A percentile compares a stretch with the other conserved stretches of the same genome.
Evolutionary conservation across 2,113 vertebrate species (phyloP).

Genomic region (Epinephelus lanceolatus): DNA sequence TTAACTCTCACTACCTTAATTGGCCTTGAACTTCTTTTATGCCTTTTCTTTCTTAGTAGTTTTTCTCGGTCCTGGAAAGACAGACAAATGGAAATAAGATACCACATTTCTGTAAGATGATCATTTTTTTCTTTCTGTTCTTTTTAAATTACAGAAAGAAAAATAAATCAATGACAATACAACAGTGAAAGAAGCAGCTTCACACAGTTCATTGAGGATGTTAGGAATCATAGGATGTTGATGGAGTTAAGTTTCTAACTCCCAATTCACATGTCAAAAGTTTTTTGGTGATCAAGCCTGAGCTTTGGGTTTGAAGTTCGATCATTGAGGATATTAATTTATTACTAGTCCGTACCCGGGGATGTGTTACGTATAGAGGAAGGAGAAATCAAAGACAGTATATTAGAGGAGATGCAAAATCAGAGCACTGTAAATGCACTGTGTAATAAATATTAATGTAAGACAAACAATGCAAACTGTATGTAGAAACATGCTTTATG

Average conservation of each 20-base stretch:
- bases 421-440: no score
- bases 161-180: not conserved
- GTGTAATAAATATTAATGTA: no score
- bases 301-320: no score
- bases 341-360: no score
- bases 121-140: not conserved
- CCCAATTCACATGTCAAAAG: not conserved
- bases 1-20: constrained; percentile 88
- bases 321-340: no score
- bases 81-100: not conserved
- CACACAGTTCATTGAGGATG: not conserved
- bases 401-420: no score
- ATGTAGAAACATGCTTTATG: no score
- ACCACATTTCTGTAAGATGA: constrained; percentile 14
- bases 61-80: constrained; percentile 94
- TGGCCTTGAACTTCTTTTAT: constrained; percentile 97
- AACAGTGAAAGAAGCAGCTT: not conserved
- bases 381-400: no score
- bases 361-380: no score
- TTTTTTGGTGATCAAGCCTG: not conserved
- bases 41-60: constrained; percentile 93
- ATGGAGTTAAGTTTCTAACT: not conserved
- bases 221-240: not conserved
- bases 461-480: no score
- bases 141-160: not conserved